Percentiles rank a stretch among this genome's conserved stretches.
phyloP scores from a whole-genome alignment of 2,797 vertebrate genomes.

The Brachymystax lenok region DNA sequence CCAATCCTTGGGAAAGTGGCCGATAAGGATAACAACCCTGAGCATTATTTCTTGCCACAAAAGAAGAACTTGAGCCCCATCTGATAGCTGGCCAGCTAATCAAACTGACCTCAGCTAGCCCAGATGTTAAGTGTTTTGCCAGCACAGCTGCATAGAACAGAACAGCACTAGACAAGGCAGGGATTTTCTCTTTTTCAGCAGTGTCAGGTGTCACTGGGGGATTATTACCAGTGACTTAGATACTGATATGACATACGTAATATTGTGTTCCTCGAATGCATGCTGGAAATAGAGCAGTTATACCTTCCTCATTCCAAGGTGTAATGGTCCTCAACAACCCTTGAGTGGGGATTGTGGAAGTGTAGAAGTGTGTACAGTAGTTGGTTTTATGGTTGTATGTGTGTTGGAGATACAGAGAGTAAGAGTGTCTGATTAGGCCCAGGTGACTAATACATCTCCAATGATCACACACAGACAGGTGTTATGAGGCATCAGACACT shows the following conservation, averaged over 20 bases:
- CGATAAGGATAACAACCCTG: slow-evolving; percentile 5
- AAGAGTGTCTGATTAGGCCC: background rate
- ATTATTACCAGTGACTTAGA: background rate
- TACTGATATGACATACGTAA: background rate
- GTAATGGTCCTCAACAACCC: background rate
- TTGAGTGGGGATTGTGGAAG: background rate
- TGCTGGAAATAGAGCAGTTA: background rate
- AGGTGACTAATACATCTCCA: background rate
- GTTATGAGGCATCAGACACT: background rate
- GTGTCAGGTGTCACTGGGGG: background rate
- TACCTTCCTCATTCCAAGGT: background rate
- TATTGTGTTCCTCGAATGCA: background rate
- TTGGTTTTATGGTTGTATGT: background rate
- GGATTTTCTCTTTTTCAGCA: background rate
- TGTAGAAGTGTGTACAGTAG: background rate
- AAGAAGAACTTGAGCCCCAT: slow-evolving; percentile 22
- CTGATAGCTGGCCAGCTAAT: slow-evolving; percentile 9
- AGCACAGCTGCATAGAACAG: background rate
- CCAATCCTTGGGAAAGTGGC: slow-evolving; percentile 34
- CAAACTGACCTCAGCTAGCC: background rate
- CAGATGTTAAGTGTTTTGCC: background rate
- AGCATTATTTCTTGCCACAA: slow-evolving; percentile 24
- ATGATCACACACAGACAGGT: background rate
- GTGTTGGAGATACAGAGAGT: background rate
- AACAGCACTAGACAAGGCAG: background rate